Base-by-base conservation (phyloP, 2,113 vertebrate species). In the Charadrius vociferus region DNA sequence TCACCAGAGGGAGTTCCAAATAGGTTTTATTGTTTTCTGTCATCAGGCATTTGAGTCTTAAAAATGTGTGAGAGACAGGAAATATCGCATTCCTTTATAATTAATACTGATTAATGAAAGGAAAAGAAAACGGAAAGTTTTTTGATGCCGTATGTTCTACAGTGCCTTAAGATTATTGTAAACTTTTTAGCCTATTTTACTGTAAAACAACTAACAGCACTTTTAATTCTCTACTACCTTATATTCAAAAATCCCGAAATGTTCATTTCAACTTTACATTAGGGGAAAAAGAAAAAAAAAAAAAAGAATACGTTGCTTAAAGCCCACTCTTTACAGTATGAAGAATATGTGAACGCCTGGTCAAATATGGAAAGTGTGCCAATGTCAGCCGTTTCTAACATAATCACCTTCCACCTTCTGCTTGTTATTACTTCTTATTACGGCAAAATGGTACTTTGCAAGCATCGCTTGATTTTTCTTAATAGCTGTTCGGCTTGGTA, bases 141-240 rank as follows among this genome's bases (percentile, higher is more conserved):
- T 43, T 68, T 68, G 20, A 23, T 0, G 3, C 1, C 6, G 18
- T 56, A 1, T 56, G 11, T 68, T 88, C 22, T 80, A 83, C 12
- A 77, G 12, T 30, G 29, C 4, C 20, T 29, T 34, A 72, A 67
- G 5, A 43, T 24, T 56, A 62, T 49, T 63, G 17, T 37, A 37
- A 70, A 37, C 0, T 0, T 9, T 29, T 75, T 41, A 0, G 0
- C 6, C 13, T 78, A 16, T 24, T 88, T 84, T 53, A 61, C 65
- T 15, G 32, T 30, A 85, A 85, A 80, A 3, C 1, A 47, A 72
- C 14, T 50, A 71, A 6, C 6, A 62, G 4, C 29, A 39, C 2
- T 39, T 93, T 17, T 3, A 67, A 75, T 55, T 71, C 12, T 59
- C 39, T 50, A 24, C 12, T 18, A n/a, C 5, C 5, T 66, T n/a